phyloP scores from a whole-genome alignment of 2,888 invertebrate species.

The Dugesia japonica region DNA sequence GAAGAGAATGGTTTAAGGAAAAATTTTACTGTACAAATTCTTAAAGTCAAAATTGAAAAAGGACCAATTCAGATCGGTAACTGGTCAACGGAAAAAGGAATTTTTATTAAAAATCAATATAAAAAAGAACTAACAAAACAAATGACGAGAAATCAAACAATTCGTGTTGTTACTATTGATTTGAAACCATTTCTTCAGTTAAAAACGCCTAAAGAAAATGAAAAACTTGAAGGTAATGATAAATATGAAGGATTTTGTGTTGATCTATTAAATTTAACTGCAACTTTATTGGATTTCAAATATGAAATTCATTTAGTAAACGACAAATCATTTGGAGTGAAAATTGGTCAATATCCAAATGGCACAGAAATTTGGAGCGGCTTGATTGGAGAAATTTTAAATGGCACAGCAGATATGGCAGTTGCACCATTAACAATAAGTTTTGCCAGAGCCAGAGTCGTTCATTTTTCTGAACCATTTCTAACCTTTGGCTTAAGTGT shows the following conservation, averaged over 20 bases:
- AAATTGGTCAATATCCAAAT: not conserved
- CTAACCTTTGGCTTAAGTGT: constrained; percentile 33
- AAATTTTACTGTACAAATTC: not conserved
- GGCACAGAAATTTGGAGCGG: constrained; percentile 42
- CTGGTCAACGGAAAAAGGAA: not conserved
- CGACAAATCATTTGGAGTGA: constrained; percentile 42
- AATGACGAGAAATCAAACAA: not conserved
- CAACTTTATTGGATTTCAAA: constrained; percentile 39
- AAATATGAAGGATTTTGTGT: constrained; percentile 41
- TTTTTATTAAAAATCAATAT: not conserved
- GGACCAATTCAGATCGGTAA: not conserved
- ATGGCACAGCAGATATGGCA: constrained; percentile 37
- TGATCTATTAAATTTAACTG: constrained; percentile 40
- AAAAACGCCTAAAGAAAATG: not conserved
- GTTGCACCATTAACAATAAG: constrained; percentile 35
- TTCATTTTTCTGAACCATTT: constrained; percentile 35
- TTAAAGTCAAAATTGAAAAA: not conserved
- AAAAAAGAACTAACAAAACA: not conserved
- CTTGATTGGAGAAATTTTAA: constrained; percentile 43
- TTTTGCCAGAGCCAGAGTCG: constrained; percentile 23
- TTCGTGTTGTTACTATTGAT: not conserved
- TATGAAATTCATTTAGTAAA: constrained; percentile 43
- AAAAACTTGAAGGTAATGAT: not conserved
- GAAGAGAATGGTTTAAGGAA: not conserved
- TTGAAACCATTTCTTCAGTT: not conserved